These are phyloP conservation scores for Amiota communis DNA, from an alignment of 2,888 invertebrate species.

Conservation along the genomic window DNA sequence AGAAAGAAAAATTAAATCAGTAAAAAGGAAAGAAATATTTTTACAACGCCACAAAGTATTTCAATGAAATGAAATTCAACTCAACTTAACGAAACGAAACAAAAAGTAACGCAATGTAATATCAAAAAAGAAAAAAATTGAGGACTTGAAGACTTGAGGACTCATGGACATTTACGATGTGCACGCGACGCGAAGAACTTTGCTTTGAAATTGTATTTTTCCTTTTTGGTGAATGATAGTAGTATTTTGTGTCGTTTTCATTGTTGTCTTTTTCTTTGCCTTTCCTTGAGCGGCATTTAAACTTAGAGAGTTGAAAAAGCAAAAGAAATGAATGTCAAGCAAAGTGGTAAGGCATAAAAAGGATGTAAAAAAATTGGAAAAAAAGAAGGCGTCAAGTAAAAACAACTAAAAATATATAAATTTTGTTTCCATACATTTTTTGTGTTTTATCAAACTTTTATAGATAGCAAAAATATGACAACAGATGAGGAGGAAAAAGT, in stretches of 20 bases:
- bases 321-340: neutral
- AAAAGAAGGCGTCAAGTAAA: slow-evolving; percentile 9
- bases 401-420: slow-evolving; percentile 8
- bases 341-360: neutral
- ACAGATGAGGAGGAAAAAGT: slow-evolving; percentile 32
- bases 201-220: neutral
- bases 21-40: slow-evolving; percentile 29
- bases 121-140: neutral
- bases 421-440: too few species aligned
- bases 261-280: neutral
- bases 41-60: slow-evolving; percentile 28
- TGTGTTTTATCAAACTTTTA: slow-evolving; percentile 14
- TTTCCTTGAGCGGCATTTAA: slow-evolving; percentile 21
- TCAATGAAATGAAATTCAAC: slow-evolving; percentile 14
- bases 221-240: neutral
- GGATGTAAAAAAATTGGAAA: neutral
- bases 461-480: slow-evolving; percentile 24
- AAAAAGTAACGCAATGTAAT: slow-evolving; percentile 59
- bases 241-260: too few species aligned
- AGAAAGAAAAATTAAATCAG: slow-evolving; percentile 64
- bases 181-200: slow-evolving; percentile 21
- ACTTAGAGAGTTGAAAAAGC: neutral
- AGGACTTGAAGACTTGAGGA: slow-evolving; percentile 18
- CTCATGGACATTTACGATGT: slow-evolving; percentile 52
- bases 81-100: slow-evolving; percentile 3